phyloP scores from a whole-genome alignment of 2,888 invertebrate genomes.

The Nemotelus nigrinus region DNA sequence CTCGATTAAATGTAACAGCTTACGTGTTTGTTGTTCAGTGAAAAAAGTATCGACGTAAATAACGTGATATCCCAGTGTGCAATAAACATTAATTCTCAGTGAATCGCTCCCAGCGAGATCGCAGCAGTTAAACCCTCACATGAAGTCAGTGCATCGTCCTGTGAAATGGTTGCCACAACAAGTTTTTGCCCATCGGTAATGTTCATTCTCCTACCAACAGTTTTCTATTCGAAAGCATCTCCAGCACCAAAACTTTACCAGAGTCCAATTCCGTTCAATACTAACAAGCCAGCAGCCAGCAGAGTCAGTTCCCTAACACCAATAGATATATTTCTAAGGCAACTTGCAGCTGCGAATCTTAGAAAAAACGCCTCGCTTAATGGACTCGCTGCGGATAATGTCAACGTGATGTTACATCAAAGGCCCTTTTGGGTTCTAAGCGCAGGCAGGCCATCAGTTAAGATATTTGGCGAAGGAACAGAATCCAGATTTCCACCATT shows the following conservation, averaged over 20 bases:
- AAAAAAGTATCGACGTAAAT: too few relatives aligned
- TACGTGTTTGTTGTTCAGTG: background rate
- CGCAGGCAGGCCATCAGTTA: slow-evolving; percentile 46
- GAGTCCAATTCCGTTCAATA: background rate
- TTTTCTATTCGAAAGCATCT: slow-evolving; percentile 15
- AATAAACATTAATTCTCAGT: too few relatives aligned
- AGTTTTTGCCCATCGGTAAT: slow-evolving; percentile 43
- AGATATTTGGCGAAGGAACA: slow-evolving; percentile 62
- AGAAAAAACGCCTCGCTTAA: slow-evolving; percentile 24
- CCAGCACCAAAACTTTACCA: slow-evolving; percentile 7
- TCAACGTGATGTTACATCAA: background rate
- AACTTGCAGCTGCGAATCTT: slow-evolving; percentile 17
- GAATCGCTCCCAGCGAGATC: too few relatives aligned
- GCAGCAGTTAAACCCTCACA: too few relatives aligned
- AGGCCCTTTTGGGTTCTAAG: slow-evolving; percentile 18
- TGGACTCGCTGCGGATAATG: background rate
- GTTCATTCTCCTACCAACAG: slow-evolving; percentile 41
- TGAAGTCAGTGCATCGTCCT: background rate
- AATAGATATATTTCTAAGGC: slow-evolving; percentile 27
- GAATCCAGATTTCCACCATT: slow-evolving; percentile 74
- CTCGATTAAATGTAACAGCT: background rate
- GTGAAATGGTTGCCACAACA: slow-evolving; percentile 39
- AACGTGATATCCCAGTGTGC: too few relatives aligned
- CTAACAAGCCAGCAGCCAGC: background rate
- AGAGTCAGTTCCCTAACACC: slow-evolving; percentile 11